These are phyloP conservation scores for Drosophila suboccidentalis DNA, from an alignment of 2,888 invertebrate species.

Conservation along the genomic window DNA sequence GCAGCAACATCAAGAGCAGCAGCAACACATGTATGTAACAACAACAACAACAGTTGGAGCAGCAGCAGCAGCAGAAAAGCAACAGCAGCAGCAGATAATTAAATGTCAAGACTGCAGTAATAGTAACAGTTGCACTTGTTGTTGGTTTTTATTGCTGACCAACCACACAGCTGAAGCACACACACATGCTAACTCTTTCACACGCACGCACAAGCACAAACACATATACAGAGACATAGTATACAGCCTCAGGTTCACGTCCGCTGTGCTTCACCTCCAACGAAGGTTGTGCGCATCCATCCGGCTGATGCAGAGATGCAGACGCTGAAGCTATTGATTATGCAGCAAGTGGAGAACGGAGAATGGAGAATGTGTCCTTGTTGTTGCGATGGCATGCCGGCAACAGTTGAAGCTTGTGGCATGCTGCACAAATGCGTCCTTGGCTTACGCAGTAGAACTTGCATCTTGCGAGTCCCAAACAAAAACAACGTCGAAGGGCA, in stretches of 20 bases:
- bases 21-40: conserved; percentile 8
- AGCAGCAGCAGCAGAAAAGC: conserved; percentile 23
- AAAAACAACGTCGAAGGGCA: conserved; percentile 59
- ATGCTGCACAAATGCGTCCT: conserved; percentile 53
- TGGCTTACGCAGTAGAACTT: conserved; percentile 35
- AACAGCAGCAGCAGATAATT: conserved; percentile 56
- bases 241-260: conserved; percentile 58
- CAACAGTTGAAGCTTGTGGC: conserved; percentile 54
- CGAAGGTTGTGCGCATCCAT: conserved; percentile 48
- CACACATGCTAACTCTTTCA: conserved; percentile 10
- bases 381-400: conserved; percentile 56
- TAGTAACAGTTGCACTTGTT: conserved; percentile 31
- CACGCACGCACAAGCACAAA: background rate
- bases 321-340: conserved; percentile 30
- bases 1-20: conserved; percentile 13
- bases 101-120: conserved; percentile 63
- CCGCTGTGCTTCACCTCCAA: conserved; percentile 47
- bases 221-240: background rate
- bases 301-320: conserved; percentile 29
- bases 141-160: conserved; percentile 34
- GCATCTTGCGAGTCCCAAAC: conserved; percentile 33
- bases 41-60: conserved; percentile 12
- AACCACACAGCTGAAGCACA: conserved; percentile 29
- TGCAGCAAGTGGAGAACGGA: conserved; percentile 13
- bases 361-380: conserved; percentile 62